phyloP scores from a whole-genome alignment of 2,888 invertebrate genomes.

The Drosophila kuntzei region DNA sequence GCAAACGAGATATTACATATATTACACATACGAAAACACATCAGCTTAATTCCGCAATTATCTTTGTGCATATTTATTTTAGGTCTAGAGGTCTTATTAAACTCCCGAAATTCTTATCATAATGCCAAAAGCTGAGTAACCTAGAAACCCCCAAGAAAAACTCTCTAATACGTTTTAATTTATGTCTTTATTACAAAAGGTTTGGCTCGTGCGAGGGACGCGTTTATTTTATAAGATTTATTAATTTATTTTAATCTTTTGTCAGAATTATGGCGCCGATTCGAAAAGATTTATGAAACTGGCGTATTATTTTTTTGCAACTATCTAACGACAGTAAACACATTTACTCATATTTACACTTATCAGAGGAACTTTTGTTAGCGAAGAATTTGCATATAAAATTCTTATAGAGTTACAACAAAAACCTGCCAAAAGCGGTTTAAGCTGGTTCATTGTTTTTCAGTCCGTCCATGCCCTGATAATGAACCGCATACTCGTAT shows the following conservation, averaged over 20 bases:
- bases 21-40: conserved; percentile 1
- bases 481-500: conserved; percentile 41
- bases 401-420: conserved; percentile 36
- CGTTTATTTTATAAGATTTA: conserved; percentile 54
- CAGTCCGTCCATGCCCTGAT: conserved; percentile 41
- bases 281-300: conserved; percentile 56
- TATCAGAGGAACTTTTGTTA: conserved; percentile 15
- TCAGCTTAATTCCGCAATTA: conserved; percentile 15
- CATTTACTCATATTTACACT: conserved; percentile 11
- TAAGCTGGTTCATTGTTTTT: conserved; percentile 44
- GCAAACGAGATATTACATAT: too few species aligned
- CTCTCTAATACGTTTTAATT: conserved; percentile 31
- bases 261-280: conserved; percentile 57
- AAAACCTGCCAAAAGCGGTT: conserved; percentile 43
- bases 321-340: background rate
- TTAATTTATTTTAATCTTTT: conserved; percentile 71
- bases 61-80: conserved; percentile 9
- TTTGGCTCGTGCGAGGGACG: conserved; percentile 16
- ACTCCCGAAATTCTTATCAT: conserved; percentile 38
- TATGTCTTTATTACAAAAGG: conserved; percentile 37
- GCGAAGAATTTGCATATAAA: conserved; percentile 45
- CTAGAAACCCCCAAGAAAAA: conserved; percentile 29
- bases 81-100: conserved; percentile 14
- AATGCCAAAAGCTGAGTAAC: conserved; percentile 22
- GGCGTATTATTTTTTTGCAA: conserved; percentile 15